These are phyloP conservation scores for Arenicola marina DNA, from an alignment of 2,888 invertebrate species.

Conservation along the genomic window DNA sequence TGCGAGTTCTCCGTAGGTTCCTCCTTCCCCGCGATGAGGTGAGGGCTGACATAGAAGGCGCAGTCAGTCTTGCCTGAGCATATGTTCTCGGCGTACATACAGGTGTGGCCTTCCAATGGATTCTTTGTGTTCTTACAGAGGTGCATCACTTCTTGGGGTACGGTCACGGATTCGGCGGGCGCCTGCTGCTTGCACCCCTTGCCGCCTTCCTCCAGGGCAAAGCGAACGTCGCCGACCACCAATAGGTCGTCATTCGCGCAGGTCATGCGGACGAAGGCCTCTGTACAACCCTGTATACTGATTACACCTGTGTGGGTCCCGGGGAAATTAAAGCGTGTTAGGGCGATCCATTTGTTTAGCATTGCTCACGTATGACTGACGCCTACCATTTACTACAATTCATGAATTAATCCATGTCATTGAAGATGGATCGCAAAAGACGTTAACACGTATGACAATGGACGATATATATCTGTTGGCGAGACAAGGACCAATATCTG, in stretches of 20 bases:
- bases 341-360: too few species aligned
- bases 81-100: slow-evolving; percentile 4
- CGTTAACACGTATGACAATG: too few species aligned
- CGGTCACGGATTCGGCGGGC: not conserved
- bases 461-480: too few species aligned
- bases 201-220: not conserved
- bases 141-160: not conserved
- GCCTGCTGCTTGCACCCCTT: not conserved
- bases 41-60: slow-evolving; percentile 9
- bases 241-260: slow-evolving; percentile 57
- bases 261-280: slow-evolving; percentile 57
- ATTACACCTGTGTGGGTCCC: not conserved
- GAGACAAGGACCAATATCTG: too few species aligned
- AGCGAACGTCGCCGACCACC: not conserved
- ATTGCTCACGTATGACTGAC: too few species aligned
- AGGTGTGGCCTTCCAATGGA: not conserved
- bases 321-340: too few species aligned
- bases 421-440: too few species aligned
- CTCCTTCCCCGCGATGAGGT: not conserved
- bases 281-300: slow-evolving; percentile 17
- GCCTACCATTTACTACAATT: too few species aligned
- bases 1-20: not conserved
- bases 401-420: too few species aligned
- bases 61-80: not conserved
- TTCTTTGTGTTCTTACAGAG: not conserved